Base-by-base conservation (phyloP, 1,140 invertebrate genomes). In the Lepidurus packardi region DNA sequence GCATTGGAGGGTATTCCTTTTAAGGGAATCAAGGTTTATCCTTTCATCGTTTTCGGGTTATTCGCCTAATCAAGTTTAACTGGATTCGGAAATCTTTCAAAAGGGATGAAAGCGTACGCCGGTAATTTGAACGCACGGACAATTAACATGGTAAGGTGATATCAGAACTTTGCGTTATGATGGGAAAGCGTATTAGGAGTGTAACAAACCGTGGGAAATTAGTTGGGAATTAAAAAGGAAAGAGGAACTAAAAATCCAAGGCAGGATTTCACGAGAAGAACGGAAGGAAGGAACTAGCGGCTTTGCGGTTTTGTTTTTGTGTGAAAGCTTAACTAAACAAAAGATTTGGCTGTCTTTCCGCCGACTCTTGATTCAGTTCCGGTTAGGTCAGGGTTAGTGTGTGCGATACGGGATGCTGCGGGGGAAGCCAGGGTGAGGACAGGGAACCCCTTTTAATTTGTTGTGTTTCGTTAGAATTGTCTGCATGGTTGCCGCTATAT, bases 251-350 rank as follows among this genome's bases (percentile, higher is more conserved):
- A 34, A 34, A 34, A 34, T 34, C 34, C 34, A 34, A 34, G 34
- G 53, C 53, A 65, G 53, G 53, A 65, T 65, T 65, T 65, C 53
- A 65, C 53, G 53, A 65, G 53, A 65, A 65, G 21, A 65, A 65
- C 53, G 53, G 53, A 65, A 65, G 53, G 53, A 65, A 65, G 53
- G 53, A 65, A 65, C 16, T 7, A 65, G 21, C 16, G 53, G 6
- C 21, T 65, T 65, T 65, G 53, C 53, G 53, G 53, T 65, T 65
- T 65, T 21, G 53, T 65, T 65, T 65, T 21, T 65, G 53, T 13
- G n/a, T 65, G 1, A 65, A 21, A 34, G 34, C 34, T 34, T 2
- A 34, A 34, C 34, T 34, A 34, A 34, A 34, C 3, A 34, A 34
- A 4, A 34, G 5, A 5, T 13, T 65, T 65, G 16, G n/a, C 21